Evolutionary conservation across 2,113 vertebrate species (phyloP).

Genomic region (Oenanthe melanoleuca): DNA sequence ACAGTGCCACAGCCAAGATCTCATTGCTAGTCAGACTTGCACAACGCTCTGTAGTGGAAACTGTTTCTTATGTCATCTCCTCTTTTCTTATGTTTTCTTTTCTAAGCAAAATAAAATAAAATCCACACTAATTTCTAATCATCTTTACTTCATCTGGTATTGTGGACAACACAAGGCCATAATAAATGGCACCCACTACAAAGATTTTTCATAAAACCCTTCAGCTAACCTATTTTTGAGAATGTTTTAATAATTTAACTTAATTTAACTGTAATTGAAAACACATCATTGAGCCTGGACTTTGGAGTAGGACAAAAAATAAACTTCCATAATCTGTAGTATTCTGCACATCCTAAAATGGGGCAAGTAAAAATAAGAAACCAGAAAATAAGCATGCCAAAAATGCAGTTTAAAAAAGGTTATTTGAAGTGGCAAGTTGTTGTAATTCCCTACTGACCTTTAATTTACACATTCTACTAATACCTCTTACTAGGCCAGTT

Average conservation of each 20-base stretch:
- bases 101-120: slow-evolving; percentile 18
- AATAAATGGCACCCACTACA: background rate
- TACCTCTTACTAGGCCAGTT: background rate
- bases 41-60: background rate
- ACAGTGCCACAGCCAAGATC: background rate
- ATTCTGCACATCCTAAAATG: background rate
- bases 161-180: background rate
- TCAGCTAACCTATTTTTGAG: background rate
- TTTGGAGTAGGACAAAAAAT: background rate
- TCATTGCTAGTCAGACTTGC: background rate
- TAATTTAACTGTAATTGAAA: background rate
- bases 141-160: background rate
- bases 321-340: background rate
- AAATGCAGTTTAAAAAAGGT: background rate
- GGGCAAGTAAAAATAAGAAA: background rate
- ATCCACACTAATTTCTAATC: background rate
- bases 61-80: background rate
- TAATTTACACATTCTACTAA: background rate
- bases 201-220: background rate
- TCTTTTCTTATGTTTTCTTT: background rate
- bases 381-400: background rate
- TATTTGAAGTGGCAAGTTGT: background rate
- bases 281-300: rapidly evolving
- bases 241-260: background rate
- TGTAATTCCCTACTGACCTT: background rate